Evolutionary conservation across 2,113 vertebrate genomes (phyloP).

Genomic region (Oenanthe oenanthe): DNA sequence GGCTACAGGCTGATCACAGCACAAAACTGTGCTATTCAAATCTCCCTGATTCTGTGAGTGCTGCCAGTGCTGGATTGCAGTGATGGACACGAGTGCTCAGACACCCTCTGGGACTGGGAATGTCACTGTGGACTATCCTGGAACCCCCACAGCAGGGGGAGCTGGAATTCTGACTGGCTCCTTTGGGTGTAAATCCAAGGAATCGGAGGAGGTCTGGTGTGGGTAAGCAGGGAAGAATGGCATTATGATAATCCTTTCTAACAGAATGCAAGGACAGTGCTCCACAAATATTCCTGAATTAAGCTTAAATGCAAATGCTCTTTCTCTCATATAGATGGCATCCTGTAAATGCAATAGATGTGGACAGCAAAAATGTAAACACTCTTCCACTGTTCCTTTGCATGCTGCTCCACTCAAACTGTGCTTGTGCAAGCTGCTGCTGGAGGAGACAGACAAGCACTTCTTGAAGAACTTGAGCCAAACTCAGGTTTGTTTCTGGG

Average conservation of each 20-base stretch:
- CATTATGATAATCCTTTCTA: neutral
- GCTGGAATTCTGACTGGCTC: neutral
- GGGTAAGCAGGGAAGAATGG: neutral
- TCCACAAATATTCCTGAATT: neutral
- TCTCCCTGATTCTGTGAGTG: neutral
- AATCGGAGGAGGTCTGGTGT: neutral
- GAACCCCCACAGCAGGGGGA: neutral
- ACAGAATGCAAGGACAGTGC: neutral
- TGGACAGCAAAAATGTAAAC: neutral
- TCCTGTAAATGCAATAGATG: neutral
- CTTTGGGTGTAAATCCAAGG: neutral
- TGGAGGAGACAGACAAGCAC: neutral
- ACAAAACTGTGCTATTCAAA: neutral
- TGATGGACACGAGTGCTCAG: neutral
- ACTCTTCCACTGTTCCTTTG: neutral
- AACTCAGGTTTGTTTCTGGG: neutral
- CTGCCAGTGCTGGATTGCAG: neutral
- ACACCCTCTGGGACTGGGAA: neutral
- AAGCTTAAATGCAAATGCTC: neutral
- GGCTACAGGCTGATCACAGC: neutral
- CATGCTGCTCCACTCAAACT: neutral
- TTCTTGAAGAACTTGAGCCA: neutral
- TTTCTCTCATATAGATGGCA: neutral
- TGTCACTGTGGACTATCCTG: neutral
- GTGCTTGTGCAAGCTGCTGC: neutral